phyloP scores from a whole-genome alignment of 2,797 vertebrate species.

The Miichthys miiuy region DNA sequence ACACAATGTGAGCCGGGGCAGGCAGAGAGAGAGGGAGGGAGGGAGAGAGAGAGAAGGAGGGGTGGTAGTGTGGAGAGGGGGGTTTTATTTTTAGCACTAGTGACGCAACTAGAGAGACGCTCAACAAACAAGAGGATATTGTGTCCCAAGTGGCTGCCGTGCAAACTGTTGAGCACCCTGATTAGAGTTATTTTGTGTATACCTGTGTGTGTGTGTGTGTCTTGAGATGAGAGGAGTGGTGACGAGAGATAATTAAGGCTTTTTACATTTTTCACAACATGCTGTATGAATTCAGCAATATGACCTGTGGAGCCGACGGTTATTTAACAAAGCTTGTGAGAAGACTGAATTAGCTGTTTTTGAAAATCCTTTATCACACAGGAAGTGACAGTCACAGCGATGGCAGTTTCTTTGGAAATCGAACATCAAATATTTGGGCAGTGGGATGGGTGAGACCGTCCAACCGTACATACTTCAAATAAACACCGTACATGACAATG shows the following conservation, averaged over 20 bases:
- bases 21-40: constrained; percentile 24
- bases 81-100: constrained; percentile 82
- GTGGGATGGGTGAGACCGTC: neutral
- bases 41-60: neutral
- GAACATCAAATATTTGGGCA: neutral
- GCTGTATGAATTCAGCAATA: neutral
- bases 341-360: neutral
- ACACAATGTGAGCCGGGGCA: constrained; percentile 56
- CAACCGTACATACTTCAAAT: no score
- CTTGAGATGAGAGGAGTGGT: neutral
- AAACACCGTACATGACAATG: no score
- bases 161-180: constrained; percentile 65
- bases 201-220: constrained; percentile 18
- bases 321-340: constrained; percentile 2
- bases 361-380: neutral
- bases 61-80: constrained; percentile 27
- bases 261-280: constrained; percentile 19
- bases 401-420: neutral
- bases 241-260: constrained; percentile 12
- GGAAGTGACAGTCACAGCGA: neutral
- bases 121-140: constrained; percentile 85
- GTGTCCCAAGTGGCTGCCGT: constrained; percentile 76
- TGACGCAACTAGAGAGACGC: constrained; percentile 83
- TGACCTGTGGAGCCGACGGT: neutral
- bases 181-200: constrained; percentile 15